These are phyloP conservation scores for Cololabis saira DNA, from an alignment of 2,113 vertebrate genomes.

Conservation along the genomic window DNA sequence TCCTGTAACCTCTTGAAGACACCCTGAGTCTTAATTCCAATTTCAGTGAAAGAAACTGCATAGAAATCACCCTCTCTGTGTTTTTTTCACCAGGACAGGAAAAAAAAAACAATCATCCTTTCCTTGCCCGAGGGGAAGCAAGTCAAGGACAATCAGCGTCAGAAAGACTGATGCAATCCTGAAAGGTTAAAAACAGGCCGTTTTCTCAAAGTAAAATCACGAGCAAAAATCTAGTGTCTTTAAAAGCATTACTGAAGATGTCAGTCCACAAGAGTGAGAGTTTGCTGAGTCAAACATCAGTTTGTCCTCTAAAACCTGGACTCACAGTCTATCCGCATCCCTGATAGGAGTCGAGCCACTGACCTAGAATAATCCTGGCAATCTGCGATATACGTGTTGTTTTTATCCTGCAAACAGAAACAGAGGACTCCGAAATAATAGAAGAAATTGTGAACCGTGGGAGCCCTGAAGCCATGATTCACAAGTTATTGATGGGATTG, in stretches of 20 bases:
- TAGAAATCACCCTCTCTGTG: slow-evolving; percentile 45
- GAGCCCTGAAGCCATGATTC: not conserved
- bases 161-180: slow-evolving; percentile 57
- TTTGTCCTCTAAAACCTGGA: slow-evolving; percentile 32
- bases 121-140: slow-evolving; percentile 62
- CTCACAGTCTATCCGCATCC: slow-evolving; percentile 31
- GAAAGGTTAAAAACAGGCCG: slow-evolving; percentile 35
- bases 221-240: slow-evolving; percentile 42
- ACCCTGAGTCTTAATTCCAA: slow-evolving; percentile 50
- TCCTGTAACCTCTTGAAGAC: slow-evolving; percentile 29
- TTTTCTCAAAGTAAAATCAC: slow-evolving; percentile 44
- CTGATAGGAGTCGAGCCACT: slow-evolving; percentile 23
- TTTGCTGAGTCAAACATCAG: slow-evolving; percentile 23
- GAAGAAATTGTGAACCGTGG: not conserved
- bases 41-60: slow-evolving; percentile 52
- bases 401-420: slow-evolving; percentile 15
- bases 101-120: slow-evolving; percentile 46
- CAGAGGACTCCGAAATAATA: not conserved
- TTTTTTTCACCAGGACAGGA: slow-evolving; percentile 58
- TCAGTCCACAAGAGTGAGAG: slow-evolving; percentile 37
- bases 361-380: slow-evolving; percentile 37
- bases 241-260: slow-evolving; percentile 57
- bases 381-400: slow-evolving; percentile 8
- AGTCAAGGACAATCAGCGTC: slow-evolving; percentile 64
- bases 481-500: no score